Evolutionary conservation across 2,797 vertebrate genomes (phyloP).

Genomic region (Anableps anableps): DNA sequence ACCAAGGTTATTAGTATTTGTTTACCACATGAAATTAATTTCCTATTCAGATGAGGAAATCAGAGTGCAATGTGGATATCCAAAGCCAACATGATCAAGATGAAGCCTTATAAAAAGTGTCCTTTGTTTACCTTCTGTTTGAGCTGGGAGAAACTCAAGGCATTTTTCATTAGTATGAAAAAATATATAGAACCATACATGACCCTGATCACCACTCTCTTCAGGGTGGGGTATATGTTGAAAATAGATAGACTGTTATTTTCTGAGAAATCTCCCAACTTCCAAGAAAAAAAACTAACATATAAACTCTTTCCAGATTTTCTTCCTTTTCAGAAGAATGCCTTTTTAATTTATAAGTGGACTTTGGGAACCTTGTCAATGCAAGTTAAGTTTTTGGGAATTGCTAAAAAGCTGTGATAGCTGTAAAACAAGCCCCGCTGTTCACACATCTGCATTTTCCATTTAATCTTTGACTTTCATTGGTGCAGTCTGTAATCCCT

Average conservation of each 20-base stretch:
- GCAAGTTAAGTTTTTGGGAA: conserved; percentile 68
- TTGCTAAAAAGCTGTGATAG: conserved; percentile 73
- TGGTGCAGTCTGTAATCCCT: conserved; percentile 89
- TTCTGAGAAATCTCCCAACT: conserved; percentile 32
- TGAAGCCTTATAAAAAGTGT: conserved; percentile 13
- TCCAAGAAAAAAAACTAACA: conserved; percentile 41
- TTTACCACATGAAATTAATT: not conserved
- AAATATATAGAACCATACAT: conserved; percentile 11
- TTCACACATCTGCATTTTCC: conserved; percentile 90
- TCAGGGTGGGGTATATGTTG: conserved; percentile 8
- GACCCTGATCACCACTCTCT: conserved; percentile 20
- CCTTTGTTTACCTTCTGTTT: conserved; percentile 13
- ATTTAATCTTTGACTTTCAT: conserved; percentile 87
- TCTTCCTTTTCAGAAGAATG: conserved; percentile 41
- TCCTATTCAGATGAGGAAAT: conserved; percentile 10
- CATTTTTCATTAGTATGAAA: conserved; percentile 29
- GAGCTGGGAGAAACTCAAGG: conserved; percentile 17
- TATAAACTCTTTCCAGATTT: conserved; percentile 43
- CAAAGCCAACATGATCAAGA: conserved; percentile 22
- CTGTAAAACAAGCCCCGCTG: conserved; percentile 80
- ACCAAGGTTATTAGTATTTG: not conserved
- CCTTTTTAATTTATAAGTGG: conserved; percentile 68
- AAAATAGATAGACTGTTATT: conserved; percentile 28
- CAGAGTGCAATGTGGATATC: conserved; percentile 19
- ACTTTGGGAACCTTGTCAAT: conserved; percentile 72